These are phyloP conservation scores for Drosophila funebris DNA, from an alignment of 1,140 invertebrate species.

Conservation along the genomic window DNA sequence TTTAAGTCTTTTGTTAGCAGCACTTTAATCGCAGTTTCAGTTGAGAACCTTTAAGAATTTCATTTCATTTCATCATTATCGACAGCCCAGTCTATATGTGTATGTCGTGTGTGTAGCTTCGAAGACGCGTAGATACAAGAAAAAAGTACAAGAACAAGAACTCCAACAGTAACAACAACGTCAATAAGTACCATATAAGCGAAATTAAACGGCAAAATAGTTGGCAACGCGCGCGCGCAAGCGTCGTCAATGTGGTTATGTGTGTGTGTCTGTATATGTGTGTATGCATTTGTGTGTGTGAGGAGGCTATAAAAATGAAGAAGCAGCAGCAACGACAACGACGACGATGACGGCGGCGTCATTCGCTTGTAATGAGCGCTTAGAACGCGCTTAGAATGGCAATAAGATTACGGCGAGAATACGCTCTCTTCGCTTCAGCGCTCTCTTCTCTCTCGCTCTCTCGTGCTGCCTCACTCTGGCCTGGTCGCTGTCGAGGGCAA, in stretches of 20 bases:
- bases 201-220: conserved; percentile 81
- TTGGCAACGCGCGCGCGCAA: conserved; percentile 66
- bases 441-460: conserved; percentile 1
- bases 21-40: background rate
- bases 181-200: conserved; percentile 76
- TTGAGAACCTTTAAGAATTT: conserved; percentile 61
- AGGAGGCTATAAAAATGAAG: conserved; percentile 35
- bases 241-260: background rate
- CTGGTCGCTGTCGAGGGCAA: conserved; percentile 56
- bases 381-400: conserved; percentile 81
- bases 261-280: background rate
- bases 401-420: conserved; percentile 62
- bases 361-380: conserved; percentile 53
- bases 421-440: background rate
- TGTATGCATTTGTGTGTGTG: conserved; percentile 15
- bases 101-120: conserved; percentile 28
- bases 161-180: conserved; percentile 1
- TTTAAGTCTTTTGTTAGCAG: conserved; percentile 27
- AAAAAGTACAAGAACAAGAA: conserved; percentile 41
- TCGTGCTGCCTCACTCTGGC: background rate
- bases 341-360: conserved; percentile 12
- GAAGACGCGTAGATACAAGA: conserved; percentile 55
- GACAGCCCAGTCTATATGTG: conserved; percentile 14
- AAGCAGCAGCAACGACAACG: conserved; percentile 8
- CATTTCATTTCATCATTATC: conserved; percentile 55